A percentile compares a stretch with the other conserved stretches of the same genome.
phyloP scores from a whole-genome alignment of 2,888 invertebrate genomes.

The Phengaris alcon region DNA sequence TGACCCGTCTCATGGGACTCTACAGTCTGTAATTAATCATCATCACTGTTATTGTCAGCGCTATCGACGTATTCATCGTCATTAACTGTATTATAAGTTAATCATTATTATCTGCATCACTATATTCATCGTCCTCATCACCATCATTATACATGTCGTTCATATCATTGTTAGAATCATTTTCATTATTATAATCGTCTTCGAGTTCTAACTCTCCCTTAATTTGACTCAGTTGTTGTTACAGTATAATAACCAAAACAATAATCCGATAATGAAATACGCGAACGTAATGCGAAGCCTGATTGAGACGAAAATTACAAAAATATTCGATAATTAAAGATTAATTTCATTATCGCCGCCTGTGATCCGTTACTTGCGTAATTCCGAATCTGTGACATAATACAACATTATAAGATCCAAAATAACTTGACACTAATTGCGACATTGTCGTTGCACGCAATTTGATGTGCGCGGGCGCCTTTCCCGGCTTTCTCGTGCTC shows the following conservation, averaged over 20 bases:
- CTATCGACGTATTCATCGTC: not conserved
- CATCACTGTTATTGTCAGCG: not conserved
- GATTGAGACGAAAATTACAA: conserved; percentile 14
- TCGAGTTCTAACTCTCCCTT: not conserved
- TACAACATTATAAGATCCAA: not conserved
- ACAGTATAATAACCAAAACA: not conserved
- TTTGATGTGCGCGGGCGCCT: conserved; percentile 36
- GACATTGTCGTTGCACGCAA: conserved; percentile 30
- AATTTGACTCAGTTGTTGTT: not conserved
- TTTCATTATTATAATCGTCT: not conserved
- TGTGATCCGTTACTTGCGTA: conserved; percentile 1
- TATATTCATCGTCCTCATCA: not conserved
- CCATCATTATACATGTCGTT: not conserved
- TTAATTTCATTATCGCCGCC: conserved; percentile 13
- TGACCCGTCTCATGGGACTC: conserved; percentile 32
- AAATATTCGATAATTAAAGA: conserved; percentile 26
- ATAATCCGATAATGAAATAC: not conserved
- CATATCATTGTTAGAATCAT: not conserved
- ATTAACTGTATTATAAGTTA: not conserved
- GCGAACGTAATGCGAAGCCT: conserved; percentile 15
- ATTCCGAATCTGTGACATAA: conserved; percentile 7
- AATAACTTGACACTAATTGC: not conserved
- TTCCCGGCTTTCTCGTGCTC: conserved; percentile 44
- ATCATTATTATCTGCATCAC: not conserved
- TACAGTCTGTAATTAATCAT: not conserved